Percentiles rank a stretch among this genome's conserved stretches.
phyloP scores from a whole-genome alignment of 1,140 invertebrate genomes.

The Dendroctonus valens region DNA sequence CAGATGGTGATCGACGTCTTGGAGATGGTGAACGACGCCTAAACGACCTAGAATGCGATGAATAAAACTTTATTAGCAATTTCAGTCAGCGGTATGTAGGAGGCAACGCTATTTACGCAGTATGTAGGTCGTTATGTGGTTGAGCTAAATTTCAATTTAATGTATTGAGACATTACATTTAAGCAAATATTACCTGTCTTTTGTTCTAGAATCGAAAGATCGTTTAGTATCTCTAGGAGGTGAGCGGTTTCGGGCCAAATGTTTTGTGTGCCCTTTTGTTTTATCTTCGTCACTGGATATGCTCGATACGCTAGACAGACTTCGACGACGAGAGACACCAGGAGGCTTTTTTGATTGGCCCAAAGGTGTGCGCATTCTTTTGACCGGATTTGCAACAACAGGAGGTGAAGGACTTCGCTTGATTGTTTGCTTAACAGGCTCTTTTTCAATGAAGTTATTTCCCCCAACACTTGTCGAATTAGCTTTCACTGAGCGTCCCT shows the following conservation, averaged over 20 bases:
- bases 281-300: conserved; percentile 43
- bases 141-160: too few relatives aligned
- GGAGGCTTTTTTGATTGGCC: not conserved
- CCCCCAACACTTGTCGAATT: conserved; percentile 15
- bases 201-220: too few relatives aligned
- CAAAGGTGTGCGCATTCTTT: conserved; percentile 29
- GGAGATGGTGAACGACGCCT: not conserved
- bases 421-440: conserved; percentile 33
- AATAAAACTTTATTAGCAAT: too few relatives aligned
- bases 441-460: conserved; percentile 22
- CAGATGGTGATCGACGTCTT: not conserved
- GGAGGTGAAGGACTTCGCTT: conserved; percentile 47
- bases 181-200: too few relatives aligned
- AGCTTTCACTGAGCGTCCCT: conserved; percentile 6
- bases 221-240: not conserved
- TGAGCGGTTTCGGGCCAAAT: conserved; percentile 9
- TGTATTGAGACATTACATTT: too few relatives aligned
- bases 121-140: too few relatives aligned
- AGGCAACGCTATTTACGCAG: too few relatives aligned
- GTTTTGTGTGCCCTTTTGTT: conserved; percentile 28
- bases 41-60: too few relatives aligned
- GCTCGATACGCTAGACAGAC: conserved; percentile 46
- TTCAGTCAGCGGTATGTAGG: too few relatives aligned
- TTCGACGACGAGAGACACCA: conserved; percentile 28
- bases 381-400: conserved; percentile 40